Conservation (phyloP, 1,140 invertebrate genomes). For the Hylaeus anthracinus region DNA sequence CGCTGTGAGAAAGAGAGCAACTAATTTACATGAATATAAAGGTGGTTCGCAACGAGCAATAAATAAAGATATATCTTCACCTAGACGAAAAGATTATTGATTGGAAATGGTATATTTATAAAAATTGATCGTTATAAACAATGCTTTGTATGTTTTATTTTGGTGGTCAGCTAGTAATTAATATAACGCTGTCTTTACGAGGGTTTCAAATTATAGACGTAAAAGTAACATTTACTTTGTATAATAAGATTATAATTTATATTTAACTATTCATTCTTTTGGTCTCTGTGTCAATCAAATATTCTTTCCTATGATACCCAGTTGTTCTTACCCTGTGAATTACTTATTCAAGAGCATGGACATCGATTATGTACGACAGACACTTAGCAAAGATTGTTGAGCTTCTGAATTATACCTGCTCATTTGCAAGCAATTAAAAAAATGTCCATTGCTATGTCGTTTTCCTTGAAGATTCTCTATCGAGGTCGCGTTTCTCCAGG, state of each 20-base stretch:
- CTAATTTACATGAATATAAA: too few relatives aligned
- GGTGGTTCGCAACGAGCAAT: too few relatives aligned
- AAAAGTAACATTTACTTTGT: too few relatives aligned
- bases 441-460: conserved; percentile 41
- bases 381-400: neutral
- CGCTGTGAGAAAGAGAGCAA: too few relatives aligned
- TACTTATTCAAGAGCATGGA: neutral
- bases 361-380: neutral
- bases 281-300: neutral
- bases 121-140: too few relatives aligned
- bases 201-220: too few relatives aligned
- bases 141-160: too few relatives aligned
- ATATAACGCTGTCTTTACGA: too few relatives aligned
- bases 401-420: neutral
- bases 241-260: neutral
- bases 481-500: conserved; percentile 41
- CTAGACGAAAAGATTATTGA: too few relatives aligned
- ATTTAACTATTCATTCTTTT: neutral
- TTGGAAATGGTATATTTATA: too few relatives aligned
- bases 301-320: neutral
- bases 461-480: conserved; percentile 59
- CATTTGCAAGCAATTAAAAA: conserved; percentile 35
- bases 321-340: neutral
- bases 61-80: too few relatives aligned
- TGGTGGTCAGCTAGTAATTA: too few relatives aligned